Evolutionary conservation across 2,888 invertebrate species (phyloP).

Genomic region (Melanchra persicariae): DNA sequence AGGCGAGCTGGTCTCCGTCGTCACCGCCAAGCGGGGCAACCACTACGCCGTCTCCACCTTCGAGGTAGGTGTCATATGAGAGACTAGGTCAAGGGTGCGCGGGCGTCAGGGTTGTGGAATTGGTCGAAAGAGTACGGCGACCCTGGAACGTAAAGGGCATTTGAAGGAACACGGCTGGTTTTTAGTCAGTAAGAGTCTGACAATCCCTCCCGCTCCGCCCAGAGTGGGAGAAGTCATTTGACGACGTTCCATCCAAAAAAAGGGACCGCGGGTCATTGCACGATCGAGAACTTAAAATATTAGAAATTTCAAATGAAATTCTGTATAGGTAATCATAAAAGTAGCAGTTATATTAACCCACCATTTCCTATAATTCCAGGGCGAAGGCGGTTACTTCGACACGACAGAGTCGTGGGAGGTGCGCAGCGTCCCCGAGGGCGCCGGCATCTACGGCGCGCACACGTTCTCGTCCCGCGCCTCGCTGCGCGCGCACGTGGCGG

Average conservation of each 20-base stretch:
- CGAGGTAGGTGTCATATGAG: constrained; percentile 74
- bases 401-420: constrained; percentile 77
- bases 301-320: too few species aligned
- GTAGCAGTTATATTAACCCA: neutral
- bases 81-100: neutral
- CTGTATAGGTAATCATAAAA: too few species aligned
- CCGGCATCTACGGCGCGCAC: constrained; percentile 77
- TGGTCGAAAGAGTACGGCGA: too few species aligned
- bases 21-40: constrained; percentile 82
- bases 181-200: too few species aligned
- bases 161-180: too few species aligned
- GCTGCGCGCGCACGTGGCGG: constrained; percentile 70
- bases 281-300: too few species aligned
- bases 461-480: constrained; percentile 76
- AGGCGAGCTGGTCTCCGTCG: constrained; percentile 81
- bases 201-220: too few species aligned
- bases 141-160: too few species aligned
- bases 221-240: too few species aligned
- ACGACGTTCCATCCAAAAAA: too few species aligned
- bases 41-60: constrained; percentile 85
- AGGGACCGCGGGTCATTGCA: too few species aligned
- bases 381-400: constrained; percentile 87
- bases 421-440: constrained; percentile 66
- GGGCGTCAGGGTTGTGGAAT: too few species aligned
- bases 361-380: constrained; percentile 68